phyloP scores from a whole-genome alignment of 2,888 invertebrate species.

The Eupithecia centaureata region DNA sequence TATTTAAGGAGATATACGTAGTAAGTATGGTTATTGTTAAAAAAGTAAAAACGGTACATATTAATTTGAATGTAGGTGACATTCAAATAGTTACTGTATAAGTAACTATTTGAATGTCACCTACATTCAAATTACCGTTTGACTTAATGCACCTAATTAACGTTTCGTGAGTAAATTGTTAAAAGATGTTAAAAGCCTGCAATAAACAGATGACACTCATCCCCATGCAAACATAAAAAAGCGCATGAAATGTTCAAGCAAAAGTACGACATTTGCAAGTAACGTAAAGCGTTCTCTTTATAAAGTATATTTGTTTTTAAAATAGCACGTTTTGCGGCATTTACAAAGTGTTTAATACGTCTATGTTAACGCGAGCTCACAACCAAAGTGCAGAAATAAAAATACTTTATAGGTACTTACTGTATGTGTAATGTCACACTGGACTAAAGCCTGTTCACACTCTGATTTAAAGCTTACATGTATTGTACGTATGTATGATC shows the following conservation, averaged over 20 bases:
- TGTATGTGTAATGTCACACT: constrained; percentile 37
- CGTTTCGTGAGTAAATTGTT: background rate
- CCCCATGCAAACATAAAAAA: constrained; percentile 22
- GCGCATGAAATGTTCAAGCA: constrained; percentile 12
- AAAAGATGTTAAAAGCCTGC: background rate
- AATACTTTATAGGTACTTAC: constrained; percentile 17
- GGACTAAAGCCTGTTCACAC: constrained; percentile 23
- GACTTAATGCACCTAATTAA: background rate
- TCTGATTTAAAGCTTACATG: constrained; percentile 7
- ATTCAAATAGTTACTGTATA: too few relatives aligned
- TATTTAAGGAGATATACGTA: too few relatives aligned
- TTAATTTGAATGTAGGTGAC: too few relatives aligned
- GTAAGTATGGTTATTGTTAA: too few relatives aligned
- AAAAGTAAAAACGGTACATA: too few relatives aligned
- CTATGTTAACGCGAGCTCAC: constrained; percentile 21
- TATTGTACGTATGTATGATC: too few relatives aligned
- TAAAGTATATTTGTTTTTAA: constrained; percentile 31
- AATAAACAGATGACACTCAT: constrained; percentile 15
- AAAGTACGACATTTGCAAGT: constrained; percentile 22
- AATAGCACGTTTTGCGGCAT: constrained; percentile 32
- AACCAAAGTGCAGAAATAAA: constrained; percentile 35
- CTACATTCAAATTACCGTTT: too few relatives aligned
- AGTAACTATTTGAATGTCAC: too few relatives aligned
- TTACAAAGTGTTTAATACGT: constrained; percentile 30
- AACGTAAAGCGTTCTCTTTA: constrained; percentile 25